phyloP scores from a whole-genome alignment of 2,888 invertebrate genomes.

The Dynastes maya region DNA sequence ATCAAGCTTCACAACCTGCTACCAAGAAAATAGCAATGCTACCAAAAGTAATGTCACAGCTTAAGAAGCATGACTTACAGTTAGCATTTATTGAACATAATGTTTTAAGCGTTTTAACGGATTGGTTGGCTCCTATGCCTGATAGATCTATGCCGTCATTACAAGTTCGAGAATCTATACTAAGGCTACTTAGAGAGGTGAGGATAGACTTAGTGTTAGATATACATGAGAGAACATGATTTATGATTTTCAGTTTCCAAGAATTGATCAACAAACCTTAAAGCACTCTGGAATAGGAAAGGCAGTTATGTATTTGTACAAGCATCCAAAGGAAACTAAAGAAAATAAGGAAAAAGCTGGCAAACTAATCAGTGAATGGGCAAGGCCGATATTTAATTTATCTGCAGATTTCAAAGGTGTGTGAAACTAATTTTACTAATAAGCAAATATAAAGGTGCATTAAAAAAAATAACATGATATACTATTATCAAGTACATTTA shows the following conservation, averaged over 20 bases:
- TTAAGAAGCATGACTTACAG: conserved; percentile 96
- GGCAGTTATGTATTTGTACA: conserved; percentile 99
- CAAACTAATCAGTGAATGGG: conserved; percentile 97
- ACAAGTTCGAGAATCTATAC: conserved; percentile 90
- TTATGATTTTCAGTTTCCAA: conserved; percentile 81
- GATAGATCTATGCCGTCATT: conserved; percentile 96
- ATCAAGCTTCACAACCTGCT: conserved; percentile 88
- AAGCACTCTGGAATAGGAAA: conserved; percentile 98
- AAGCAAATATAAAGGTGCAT: too few species aligned
- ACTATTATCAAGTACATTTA: too few species aligned
- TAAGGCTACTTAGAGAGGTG: conserved; percentile 85
- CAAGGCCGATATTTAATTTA: conserved; percentile 96
- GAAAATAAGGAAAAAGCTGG: conserved; percentile 92
- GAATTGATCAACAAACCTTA: conserved; percentile 89
- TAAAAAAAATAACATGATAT: too few species aligned
- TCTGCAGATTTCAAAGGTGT: conserved; percentile 88
- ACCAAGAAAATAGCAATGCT: conserved; percentile 94
- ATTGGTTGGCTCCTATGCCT: conserved; percentile 99
- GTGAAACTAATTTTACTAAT: neutral
- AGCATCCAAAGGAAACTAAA: conserved; percentile 98
- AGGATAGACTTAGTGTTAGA: conserved; percentile 63
- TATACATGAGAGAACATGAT: neutral
- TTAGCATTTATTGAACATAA: conserved; percentile 97
- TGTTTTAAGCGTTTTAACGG: conserved; percentile 90
- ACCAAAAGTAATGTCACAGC: conserved; percentile 89